Base-by-base conservation (phyloP, 1,140 invertebrate species). In the Homarus americanus region DNA sequence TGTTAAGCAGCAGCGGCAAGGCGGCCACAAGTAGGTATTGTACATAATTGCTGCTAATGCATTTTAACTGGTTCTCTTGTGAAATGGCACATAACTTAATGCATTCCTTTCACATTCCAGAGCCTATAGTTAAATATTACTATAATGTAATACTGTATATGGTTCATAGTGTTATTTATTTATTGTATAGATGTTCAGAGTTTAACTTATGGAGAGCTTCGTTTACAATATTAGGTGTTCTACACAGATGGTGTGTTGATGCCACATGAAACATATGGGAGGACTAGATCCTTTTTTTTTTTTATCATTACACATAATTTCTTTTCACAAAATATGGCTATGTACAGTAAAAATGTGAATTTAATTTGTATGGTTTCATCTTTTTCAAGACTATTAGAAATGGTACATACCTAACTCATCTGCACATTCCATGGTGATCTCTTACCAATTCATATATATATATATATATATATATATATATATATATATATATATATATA, bases 111-210 rank as follows among this genome's bases (percentile, higher is more conserved):
- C 82, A 83, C 82, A 83, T 83, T 83, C 82, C 82, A 83, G 34
- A 69, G 69, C 82, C 34, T 83, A 24, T 83, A 82, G 28, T 63
- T 82, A 44, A 40, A 83, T 69, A 83, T 83, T 79, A 44, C 76
- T 79, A 15, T 69, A 83, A 36, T 83, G 82, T 83, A 83, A 66
- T 83, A n/a, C n/a, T n/a, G n/a, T n/a, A 83, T 83, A 83, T 83
- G 82, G 38, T 63, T 83, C 28, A 83, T 83, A 83, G 82, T 83
- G 82, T 83, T 69, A 83, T 69, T 83, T 83, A 83, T 83, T 83
- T 83, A 83, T 83, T 83, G 82, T 69, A 83, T 83, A 66, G 82
- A 83, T 83, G 82, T 83, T 69, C 63, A 83, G 82, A 83, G 82
- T 83, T 38, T 79, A 79, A 79, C 76, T 66, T 83, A 83, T 83